These are phyloP conservation scores for Parauchenoglanis ngamensis DNA, from an alignment of 2,797 vertebrate genomes.

Conservation along the genomic window DNA sequence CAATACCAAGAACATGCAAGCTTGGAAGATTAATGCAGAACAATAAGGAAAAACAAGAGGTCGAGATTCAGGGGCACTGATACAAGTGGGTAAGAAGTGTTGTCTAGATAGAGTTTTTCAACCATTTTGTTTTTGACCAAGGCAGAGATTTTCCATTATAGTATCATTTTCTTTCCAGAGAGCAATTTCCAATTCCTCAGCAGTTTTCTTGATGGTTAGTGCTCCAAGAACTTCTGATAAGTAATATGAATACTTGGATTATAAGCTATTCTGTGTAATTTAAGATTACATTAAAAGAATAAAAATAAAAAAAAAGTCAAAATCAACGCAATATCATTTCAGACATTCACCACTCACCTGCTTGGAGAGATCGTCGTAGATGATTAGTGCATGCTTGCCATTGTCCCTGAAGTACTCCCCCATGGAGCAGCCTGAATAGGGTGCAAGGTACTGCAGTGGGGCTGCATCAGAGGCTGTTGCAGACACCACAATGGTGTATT, in stretches of 20 bases:
- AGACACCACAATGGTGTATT: constrained; percentile 97
- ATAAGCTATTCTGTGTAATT: too few relatives aligned
- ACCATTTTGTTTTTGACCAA: not conserved
- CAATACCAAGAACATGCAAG: not conserved
- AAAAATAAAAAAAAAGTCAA: not conserved
- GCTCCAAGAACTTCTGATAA: not conserved
- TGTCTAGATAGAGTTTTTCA: not conserved
- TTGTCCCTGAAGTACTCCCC: constrained; percentile 98
- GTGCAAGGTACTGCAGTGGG: constrained; percentile 95
- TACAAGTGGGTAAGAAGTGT: not conserved
- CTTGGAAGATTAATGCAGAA: not conserved
- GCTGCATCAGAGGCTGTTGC: constrained; percentile 97
- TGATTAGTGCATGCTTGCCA: constrained; percentile 94
- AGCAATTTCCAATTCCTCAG: not conserved
- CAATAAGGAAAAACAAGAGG: not conserved
- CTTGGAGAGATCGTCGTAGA: constrained; percentile 98
- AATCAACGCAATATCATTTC: not conserved
- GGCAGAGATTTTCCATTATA: not conserved
- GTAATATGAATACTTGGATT: not conserved
- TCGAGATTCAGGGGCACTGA: not conserved
- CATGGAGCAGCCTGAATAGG: constrained; percentile 98
- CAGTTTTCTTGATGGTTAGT: constrained; percentile 25
- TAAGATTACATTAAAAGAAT: not conserved
- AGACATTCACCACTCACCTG: constrained; percentile 76
- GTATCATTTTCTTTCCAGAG: not conserved